Conservation (phyloP, 2,888 invertebrate genomes). For the Malthinus seriepunctatus region DNA sequence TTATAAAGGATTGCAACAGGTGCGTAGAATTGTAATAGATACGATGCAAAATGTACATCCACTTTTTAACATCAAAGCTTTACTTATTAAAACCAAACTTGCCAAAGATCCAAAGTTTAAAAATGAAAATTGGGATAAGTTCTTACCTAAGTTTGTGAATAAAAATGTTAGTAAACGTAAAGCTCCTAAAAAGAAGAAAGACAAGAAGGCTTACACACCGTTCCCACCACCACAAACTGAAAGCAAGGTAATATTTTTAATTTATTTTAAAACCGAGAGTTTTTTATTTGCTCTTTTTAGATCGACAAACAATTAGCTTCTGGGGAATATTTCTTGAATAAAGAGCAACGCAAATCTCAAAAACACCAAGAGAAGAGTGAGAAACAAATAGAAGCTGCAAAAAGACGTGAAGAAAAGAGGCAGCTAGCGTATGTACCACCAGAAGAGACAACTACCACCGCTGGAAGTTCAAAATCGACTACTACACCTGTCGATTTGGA, state of each 20-base stretch:
- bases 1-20: constrained; percentile 85
- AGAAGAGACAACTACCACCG: constrained; percentile 59
- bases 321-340: constrained; percentile 95
- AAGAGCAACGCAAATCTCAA: constrained; percentile 75
- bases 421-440: constrained; percentile 84
- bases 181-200: constrained; percentile 82
- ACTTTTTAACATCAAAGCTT: constrained; percentile 94
- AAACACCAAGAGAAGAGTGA: constrained; percentile 75
- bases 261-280: not conserved
- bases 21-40: constrained; percentile 88
- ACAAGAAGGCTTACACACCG: constrained; percentile 95
- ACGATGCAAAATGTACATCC: constrained; percentile 99
- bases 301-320: constrained; percentile 90
- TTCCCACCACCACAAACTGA: constrained; percentile 94
- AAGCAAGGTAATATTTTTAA: constrained; percentile 69
- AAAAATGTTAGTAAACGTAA: constrained; percentile 89
- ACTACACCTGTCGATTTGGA: constrained; percentile 66
- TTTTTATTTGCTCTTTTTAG: constrained; percentile 39
- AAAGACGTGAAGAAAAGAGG: constrained; percentile 74
- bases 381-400: constrained; percentile 75
- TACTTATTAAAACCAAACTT: constrained; percentile 97
- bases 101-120: constrained; percentile 90
- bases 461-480: constrained; percentile 39
- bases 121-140: constrained; percentile 95
- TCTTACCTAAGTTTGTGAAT: constrained; percentile 88